Conservation (phyloP, 2,888 invertebrate species). For the Silvanus unidentatus region DNA sequence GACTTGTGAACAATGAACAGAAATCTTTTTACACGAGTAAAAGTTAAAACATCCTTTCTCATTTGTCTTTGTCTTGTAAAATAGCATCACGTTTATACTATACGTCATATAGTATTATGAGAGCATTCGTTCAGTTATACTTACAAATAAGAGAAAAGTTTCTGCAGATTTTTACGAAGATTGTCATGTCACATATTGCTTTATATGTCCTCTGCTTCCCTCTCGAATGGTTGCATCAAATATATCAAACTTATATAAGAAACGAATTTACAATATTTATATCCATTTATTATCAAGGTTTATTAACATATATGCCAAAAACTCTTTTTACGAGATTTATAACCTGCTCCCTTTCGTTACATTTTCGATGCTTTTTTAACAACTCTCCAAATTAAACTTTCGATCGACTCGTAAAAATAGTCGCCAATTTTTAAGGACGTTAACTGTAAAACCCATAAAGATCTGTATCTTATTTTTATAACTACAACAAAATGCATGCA, state of each 20-base stretch:
- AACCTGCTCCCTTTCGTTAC: no score
- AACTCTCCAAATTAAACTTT: no score
- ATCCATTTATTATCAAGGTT: neutral
- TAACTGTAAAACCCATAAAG: no score
- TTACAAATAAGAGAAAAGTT: conserved; percentile 36
- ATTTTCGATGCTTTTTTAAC: no score
- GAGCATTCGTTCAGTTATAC: conserved; percentile 30
- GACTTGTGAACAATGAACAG: conserved; percentile 24
- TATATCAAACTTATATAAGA: conserved; percentile 3
- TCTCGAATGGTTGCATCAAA: conserved; percentile 7
- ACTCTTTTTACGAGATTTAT: no score
- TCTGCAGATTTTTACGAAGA: conserved; percentile 32
- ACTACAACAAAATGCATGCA: no score
- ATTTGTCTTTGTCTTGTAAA: conserved; percentile 35
- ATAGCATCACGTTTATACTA: conserved; percentile 38
- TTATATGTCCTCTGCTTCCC: conserved; percentile 23
- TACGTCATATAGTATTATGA: conserved; percentile 35
- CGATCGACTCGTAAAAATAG: neutral
- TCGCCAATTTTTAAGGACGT: neutral
- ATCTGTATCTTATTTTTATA: no score
- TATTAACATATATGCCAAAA: conserved; percentile 4
- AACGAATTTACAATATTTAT: conserved; percentile 6
- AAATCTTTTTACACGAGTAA: conserved; percentile 23
- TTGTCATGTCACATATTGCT: conserved; percentile 34
- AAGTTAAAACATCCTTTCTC: conserved; percentile 30